Percentiles rank a stretch among this genome's conserved stretches.
phyloP scores from a whole-genome alignment of 2,797 vertebrate genomes.

The Enteromius treurensis region DNA sequence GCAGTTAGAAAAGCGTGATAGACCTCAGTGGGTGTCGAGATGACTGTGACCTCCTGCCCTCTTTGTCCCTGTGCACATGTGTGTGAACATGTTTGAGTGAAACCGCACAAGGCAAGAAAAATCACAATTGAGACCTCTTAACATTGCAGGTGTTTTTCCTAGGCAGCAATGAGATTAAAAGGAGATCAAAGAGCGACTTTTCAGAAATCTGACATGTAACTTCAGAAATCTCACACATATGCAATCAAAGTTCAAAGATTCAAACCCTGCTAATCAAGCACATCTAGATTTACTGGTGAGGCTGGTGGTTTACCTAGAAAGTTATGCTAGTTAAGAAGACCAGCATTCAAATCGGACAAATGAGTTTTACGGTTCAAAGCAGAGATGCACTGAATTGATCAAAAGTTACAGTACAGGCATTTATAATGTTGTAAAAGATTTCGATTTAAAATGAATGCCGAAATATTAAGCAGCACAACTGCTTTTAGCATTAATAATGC shows the following conservation, averaged over 20 bases:
- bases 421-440: neutral
- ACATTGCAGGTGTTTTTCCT: neutral
- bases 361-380: neutral
- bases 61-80: slow-evolving; percentile 28
- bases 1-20: slow-evolving; percentile 47
- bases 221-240: neutral
- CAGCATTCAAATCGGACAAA: neutral
- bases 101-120: neutral
- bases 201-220: neutral
- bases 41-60: slow-evolving; percentile 22
- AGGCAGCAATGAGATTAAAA: neutral
- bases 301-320: neutral
- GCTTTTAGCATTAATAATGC: neutral
- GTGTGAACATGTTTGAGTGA: slow-evolving; percentile 22
- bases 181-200: neutral
- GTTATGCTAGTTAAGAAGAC: neutral
- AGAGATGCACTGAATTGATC: neutral
- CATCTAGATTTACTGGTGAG: neutral
- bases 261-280: neutral
- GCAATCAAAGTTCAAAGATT: neutral
- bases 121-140: neutral
- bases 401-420: neutral
- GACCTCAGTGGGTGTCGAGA: slow-evolving; percentile 42
- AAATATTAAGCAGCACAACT: neutral
- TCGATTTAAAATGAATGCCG: neutral